Evolutionary conservation across 2,113 vertebrate genomes (phyloP), one percentile per base, ranked within the genome.

Genomic region (Embiotoca jacksoni): DNA sequence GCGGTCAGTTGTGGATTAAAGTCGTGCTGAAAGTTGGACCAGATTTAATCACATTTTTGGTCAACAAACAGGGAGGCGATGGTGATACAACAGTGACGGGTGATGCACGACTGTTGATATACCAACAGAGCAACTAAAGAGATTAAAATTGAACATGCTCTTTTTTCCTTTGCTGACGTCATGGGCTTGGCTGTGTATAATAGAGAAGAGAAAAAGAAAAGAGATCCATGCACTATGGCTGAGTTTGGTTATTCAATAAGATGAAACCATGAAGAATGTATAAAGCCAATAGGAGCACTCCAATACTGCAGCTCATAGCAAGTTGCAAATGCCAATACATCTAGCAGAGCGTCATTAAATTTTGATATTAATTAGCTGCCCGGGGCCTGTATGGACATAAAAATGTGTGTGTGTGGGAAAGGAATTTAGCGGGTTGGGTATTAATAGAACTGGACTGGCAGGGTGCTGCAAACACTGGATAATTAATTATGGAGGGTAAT

Each of bases 401-500:
- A 81, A 76, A 54, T 23, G n/a, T 64, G 66, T 64, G 70, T 72
- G 63, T 67, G 49, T 37, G 64, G 67, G 74, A 69, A 10, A 69
- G 73, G 70, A 31, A 69, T 82, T 78, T 41, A 5, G 53, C 57
- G 46, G 63, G 77, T 69, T 71, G 64, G 32, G 70, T 83, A 89
- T 86, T 84, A 79, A 90, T 90, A 88, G 84, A 85, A 56, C 46
- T 33, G 50, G 70, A 83, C 68, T 82, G 69, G 66, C 84, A 81
- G 77, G 69, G 72, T 66, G 87, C 85, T 81, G 72, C 80, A 89
- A 74, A 83, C 78, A 66, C 55, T 78, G 73, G 78, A 72, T 89
- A 85, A 92, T 92, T 93, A 86, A 91, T 92, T 91, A 91, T 73
- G 44, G 72, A 79, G 83, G 88, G 58, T 81, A 80, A 84, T 83